Evolutionary conservation across 2,113 vertebrate species (phyloP).

Genomic region (Actenoides lindsayi): DNA sequence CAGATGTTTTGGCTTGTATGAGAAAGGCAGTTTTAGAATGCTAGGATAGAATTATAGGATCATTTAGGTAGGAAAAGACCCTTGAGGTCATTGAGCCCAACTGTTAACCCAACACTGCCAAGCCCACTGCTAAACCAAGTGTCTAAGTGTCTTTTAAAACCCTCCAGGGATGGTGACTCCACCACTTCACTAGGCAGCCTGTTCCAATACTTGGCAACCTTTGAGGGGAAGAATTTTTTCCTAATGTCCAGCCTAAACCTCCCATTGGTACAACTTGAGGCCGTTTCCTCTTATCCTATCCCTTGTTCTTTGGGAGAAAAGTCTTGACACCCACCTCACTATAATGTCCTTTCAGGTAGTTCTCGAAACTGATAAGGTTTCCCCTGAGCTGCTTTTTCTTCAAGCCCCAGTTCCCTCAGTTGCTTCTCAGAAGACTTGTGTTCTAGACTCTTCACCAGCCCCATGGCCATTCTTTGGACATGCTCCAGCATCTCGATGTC

Average conservation of each 20-base stretch:
- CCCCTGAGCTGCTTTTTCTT: background rate
- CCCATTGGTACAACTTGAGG: background rate
- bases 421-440: fast-evolving
- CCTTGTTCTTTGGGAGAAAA: background rate
- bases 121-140: background rate
- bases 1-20: background rate
- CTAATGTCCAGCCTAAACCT: background rate
- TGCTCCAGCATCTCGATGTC: background rate
- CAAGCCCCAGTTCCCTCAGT: background rate
- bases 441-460: background rate
- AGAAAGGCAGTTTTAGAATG: background rate
- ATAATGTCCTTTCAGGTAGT: background rate
- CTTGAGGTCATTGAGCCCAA: background rate
- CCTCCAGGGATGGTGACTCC: background rate
- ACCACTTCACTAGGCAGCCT: background rate
- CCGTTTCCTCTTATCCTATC: fast-evolving
- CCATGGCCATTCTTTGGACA: fast-evolving
- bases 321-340: background rate
- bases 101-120: background rate
- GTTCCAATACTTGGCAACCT: background rate
- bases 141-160: background rate
- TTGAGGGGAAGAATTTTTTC: background rate
- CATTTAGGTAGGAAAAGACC: background rate
- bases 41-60: background rate
- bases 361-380: background rate